Conservation (phyloP, 2,797 vertebrate species). For the Crocidura indochinensis region DNA sequence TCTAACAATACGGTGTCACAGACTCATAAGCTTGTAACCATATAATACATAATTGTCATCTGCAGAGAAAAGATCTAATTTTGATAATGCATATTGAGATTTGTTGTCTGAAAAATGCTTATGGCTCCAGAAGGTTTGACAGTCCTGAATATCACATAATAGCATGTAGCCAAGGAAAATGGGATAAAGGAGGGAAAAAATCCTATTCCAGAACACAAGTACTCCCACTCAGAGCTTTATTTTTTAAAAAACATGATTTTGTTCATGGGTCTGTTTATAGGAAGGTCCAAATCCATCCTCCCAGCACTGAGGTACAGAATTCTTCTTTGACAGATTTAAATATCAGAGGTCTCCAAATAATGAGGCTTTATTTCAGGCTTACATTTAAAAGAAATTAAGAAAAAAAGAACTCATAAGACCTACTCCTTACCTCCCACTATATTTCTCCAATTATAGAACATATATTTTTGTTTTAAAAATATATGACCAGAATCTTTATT, state of each 20-base stretch:
- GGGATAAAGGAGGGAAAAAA: slow-evolving; percentile 74
- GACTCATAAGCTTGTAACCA: slow-evolving; percentile 87
- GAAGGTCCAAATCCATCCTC: neutral
- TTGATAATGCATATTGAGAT: slow-evolving; percentile 90
- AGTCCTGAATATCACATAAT: slow-evolving; percentile 87
- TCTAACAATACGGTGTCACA: slow-evolving; percentile 88
- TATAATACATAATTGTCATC: slow-evolving; percentile 90
- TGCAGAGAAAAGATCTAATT: slow-evolving; percentile 91
- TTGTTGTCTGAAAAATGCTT: slow-evolving; percentile 89
- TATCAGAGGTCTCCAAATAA: slow-evolving; percentile 19
- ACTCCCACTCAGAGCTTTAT: slow-evolving; percentile 85
- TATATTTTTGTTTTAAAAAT: slow-evolving; percentile 51
- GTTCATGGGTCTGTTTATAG: slow-evolving; percentile 78
- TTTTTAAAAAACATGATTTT: slow-evolving; percentile 84
- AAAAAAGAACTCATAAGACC: slow-evolving; percentile 12
- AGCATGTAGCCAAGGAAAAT: slow-evolving; percentile 85
- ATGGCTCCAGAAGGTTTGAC: slow-evolving; percentile 89
- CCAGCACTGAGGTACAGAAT: neutral
- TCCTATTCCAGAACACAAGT: slow-evolving; percentile 81
- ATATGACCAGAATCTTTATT: slow-evolving; percentile 42
- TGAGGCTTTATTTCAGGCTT: slow-evolving; percentile 33
- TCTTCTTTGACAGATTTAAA: slow-evolving; percentile 29
- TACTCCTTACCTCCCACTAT: neutral
- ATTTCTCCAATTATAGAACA: slow-evolving; percentile 62
- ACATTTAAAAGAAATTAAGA: slow-evolving; percentile 65